Percentiles rank a stretch among this genome's conserved stretches.
phyloP scores from a whole-genome alignment of 2,888 invertebrate species.

The Acleris laterana region DNA sequence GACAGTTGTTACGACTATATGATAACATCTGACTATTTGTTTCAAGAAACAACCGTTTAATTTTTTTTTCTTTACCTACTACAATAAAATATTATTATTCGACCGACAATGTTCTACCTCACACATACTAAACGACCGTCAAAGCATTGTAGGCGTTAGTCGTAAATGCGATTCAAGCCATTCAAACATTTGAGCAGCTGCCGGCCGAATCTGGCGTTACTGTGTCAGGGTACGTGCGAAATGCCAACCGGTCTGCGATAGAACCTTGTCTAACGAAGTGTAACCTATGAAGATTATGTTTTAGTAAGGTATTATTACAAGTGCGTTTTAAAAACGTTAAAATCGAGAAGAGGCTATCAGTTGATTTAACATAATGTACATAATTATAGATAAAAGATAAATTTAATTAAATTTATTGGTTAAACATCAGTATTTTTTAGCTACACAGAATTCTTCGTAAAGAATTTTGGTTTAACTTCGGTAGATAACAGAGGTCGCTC shows the following conservation, averaged over 20 bases:
- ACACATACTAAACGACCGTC: slow-evolving; percentile 10
- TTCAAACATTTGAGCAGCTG: slow-evolving; percentile 26
- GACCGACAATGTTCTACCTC: neutral
- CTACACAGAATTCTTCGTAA: too few species aligned
- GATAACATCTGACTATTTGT: too few species aligned
- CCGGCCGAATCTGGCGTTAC: slow-evolving; percentile 26
- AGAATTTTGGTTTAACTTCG: too few species aligned
- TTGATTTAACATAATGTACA: too few species aligned
- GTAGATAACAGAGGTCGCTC: too few species aligned
- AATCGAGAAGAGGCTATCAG: too few species aligned
- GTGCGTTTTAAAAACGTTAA: neutral
- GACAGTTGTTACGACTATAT: too few species aligned
- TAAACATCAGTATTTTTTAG: too few species aligned
- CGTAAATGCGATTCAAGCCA: slow-evolving; percentile 16
- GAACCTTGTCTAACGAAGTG: slow-evolving; percentile 15
- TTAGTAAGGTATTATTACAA: neutral
- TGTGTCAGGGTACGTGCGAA: slow-evolving; percentile 29
- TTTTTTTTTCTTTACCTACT: too few species aligned
- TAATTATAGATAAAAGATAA: too few species aligned
- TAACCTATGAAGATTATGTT: neutral
- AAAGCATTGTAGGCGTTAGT: slow-evolving; percentile 4
- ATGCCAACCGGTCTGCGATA: slow-evolving; percentile 26
- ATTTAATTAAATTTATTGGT: too few species aligned
- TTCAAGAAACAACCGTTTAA: too few species aligned
- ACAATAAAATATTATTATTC: neutral